phyloP scores from a whole-genome alignment of 2,888 invertebrate genomes.

The Bruchidius siliquastri region DNA sequence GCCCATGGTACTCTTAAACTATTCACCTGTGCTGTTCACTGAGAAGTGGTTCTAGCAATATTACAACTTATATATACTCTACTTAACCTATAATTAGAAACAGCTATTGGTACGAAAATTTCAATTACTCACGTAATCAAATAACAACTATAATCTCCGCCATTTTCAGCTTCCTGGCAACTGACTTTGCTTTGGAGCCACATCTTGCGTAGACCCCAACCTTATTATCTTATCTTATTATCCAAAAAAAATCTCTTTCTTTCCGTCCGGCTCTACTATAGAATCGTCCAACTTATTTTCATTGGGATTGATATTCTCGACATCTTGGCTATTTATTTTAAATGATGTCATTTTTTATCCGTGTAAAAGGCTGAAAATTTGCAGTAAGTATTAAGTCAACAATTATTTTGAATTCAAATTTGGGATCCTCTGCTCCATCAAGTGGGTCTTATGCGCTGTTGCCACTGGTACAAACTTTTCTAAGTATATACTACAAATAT shows the following conservation, averaged over 20 bases:
- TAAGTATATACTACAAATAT: not conserved
- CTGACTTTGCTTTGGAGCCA: not conserved
- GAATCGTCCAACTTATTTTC: not conserved
- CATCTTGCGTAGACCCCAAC: not conserved
- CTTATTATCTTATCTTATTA: conserved; percentile 8
- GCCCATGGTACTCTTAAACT: too few relatives aligned
- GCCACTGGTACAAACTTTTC: not conserved
- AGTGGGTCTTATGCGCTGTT: not conserved
- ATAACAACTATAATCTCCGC: not conserved
- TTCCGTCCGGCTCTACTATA: conserved; percentile 6
- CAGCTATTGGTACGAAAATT: too few relatives aligned
- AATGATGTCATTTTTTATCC: conserved; percentile 30
- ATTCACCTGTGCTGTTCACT: too few relatives aligned
- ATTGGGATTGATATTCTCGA: conserved; percentile 16
- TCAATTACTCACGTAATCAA: too few relatives aligned
- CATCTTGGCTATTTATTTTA: conserved; percentile 33
- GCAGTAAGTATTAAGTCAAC: too few relatives aligned
- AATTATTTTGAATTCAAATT: not conserved
- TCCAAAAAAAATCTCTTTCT: conserved; percentile 14
- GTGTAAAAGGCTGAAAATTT: not conserved
- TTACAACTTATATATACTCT: too few relatives aligned
- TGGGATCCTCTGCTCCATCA: not conserved
- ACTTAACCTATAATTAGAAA: too few relatives aligned
- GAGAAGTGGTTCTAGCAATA: too few relatives aligned
- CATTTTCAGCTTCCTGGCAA: not conserved